Evolutionary conservation across 2,888 invertebrate genomes (phyloP).

Genomic region (Chrysopilus asiliformis): DNA sequence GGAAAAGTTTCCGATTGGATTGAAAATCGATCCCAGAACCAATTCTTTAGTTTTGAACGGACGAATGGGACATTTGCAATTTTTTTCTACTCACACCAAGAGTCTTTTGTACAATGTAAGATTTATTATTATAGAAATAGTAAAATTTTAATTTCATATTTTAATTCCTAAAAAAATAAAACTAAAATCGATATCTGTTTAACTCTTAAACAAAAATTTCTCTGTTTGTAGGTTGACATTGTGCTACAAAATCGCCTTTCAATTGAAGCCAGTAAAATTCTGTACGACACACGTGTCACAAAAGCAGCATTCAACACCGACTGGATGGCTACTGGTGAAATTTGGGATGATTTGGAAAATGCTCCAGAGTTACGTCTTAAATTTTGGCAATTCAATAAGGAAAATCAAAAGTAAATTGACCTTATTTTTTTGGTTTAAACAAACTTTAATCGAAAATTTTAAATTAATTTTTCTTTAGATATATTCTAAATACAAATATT

Average conservation of each 20-base stretch:
- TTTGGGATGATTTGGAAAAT: slow-evolving; percentile 43
- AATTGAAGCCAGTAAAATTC: slow-evolving; percentile 42
- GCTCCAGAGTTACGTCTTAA: slow-evolving; percentile 53
- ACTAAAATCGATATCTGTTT: background rate
- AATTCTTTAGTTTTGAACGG: slow-evolving; percentile 57
- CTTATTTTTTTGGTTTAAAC: slow-evolving; percentile 17
- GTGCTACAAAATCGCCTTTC: slow-evolving; percentile 56
- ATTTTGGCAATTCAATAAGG: slow-evolving; percentile 54
- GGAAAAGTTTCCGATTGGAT: slow-evolving; percentile 33
- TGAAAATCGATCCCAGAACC: slow-evolving; percentile 46
- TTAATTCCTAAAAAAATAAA: background rate
- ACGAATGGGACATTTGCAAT: slow-evolving; percentile 58
- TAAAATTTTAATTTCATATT: background rate
- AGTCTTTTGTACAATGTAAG: slow-evolving; percentile 57
- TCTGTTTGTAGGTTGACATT: slow-evolving; percentile 47
- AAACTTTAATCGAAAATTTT: slow-evolving; percentile 7
- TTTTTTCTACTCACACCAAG: slow-evolving; percentile 51
- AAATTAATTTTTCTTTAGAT: slow-evolving; percentile 37
- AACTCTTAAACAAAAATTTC: too few relatives aligned
- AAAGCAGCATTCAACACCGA: slow-evolving; percentile 50
- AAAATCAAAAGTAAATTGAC: slow-evolving; percentile 42
- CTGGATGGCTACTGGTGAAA: slow-evolving; percentile 64
- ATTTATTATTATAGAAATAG: slow-evolving; percentile 12
- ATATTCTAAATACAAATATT: slow-evolving; percentile 54
- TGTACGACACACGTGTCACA: slow-evolving; percentile 52